Evolutionary conservation across 2,888 invertebrate species (phyloP).

Genomic region (Machimus rusticus): DNA sequence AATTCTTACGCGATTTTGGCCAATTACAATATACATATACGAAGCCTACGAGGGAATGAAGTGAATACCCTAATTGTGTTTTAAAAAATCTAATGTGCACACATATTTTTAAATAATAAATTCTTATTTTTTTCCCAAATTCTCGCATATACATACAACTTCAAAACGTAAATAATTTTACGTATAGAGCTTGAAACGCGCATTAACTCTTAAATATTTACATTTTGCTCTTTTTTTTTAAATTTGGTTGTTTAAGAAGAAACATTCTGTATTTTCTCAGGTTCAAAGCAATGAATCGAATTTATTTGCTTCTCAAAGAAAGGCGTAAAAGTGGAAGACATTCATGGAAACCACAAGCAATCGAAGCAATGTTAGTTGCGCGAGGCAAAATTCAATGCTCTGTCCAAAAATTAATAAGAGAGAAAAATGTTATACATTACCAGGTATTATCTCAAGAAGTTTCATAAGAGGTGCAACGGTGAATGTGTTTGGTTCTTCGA

Average conservation of each 20-base stretch:
- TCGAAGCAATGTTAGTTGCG: background rate
- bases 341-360: background rate
- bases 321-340: background rate
- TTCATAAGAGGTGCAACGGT: background rate
- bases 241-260: background rate
- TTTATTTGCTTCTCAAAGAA: background rate
- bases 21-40: too few species aligned
- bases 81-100: too few species aligned
- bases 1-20: too few species aligned
- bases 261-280: background rate
- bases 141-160: too few species aligned
- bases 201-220: too few species aligned
- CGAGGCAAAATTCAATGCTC: background rate
- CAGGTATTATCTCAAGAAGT: background rate
- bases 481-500: background rate
- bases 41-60: too few species aligned
- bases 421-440: background rate
- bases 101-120: too few species aligned
- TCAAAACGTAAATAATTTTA: too few species aligned
- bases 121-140: too few species aligned
- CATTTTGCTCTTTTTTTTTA: too few species aligned
- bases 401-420: background rate
- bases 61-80: too few species aligned
- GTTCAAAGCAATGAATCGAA: background rate
- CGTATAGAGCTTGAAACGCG: too few species aligned